Evolutionary conservation across 2,113 vertebrate species (phyloP).

Genomic region (Lutjanus erythropterus): DNA sequence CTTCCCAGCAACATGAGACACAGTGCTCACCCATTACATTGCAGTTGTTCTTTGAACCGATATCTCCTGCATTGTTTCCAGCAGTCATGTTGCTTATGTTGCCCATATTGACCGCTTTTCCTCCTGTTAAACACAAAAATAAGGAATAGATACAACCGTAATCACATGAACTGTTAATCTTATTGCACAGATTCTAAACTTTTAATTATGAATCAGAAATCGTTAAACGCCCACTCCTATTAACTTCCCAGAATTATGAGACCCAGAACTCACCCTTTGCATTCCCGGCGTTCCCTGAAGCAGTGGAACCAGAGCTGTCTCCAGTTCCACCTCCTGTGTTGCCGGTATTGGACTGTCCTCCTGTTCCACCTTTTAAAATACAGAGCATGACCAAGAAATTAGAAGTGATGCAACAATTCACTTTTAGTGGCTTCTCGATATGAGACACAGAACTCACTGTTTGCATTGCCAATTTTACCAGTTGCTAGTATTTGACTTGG

Average conservation of each 20-base stretch:
- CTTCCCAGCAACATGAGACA: not conserved
- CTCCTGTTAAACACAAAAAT: not conserved
- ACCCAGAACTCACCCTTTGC: not conserved
- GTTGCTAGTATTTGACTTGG: no score
- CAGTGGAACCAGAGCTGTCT: not conserved
- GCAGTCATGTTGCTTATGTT: not conserved
- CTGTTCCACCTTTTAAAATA: not conserved
- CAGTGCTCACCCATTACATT: not conserved
- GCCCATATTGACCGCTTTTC: not conserved
- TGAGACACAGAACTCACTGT: no score
- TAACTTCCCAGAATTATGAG: not conserved
- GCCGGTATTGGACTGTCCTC: not conserved
- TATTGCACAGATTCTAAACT: not conserved
- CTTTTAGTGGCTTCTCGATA: no score
- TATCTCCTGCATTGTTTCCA: not conserved
- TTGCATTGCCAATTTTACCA: no score
- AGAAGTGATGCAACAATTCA: no score
- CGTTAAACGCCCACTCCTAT: not conserved
- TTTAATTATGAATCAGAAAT: not conserved
- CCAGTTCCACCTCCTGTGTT: not conserved
- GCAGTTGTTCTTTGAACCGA: not conserved
- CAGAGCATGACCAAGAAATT: no score
- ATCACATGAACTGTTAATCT: not conserved
- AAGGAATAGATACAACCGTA: no score
- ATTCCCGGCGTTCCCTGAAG: not conserved